Evolutionary conservation across 2,797 vertebrate genomes (phyloP).

Genomic region (Oceanodroma leucorhoa): DNA sequence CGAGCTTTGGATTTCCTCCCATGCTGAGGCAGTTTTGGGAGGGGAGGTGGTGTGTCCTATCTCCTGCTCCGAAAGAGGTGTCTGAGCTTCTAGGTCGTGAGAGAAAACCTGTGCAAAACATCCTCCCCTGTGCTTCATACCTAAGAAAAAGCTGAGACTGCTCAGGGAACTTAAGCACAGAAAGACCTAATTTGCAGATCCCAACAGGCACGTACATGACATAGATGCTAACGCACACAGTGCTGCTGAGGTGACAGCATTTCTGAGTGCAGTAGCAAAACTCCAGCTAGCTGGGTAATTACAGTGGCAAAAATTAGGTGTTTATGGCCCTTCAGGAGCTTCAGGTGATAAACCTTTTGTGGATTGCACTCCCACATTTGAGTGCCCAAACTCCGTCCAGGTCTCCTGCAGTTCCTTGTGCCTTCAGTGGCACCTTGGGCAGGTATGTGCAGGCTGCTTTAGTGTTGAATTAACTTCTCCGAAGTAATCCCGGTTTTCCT

Average conservation of each 20-base stretch:
- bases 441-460: background rate
- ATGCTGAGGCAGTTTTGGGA: background rate
- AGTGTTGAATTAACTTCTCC: constrained; percentile 4
- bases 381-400: background rate
- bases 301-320: constrained; percentile 21
- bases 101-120: background rate
- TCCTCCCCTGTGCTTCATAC: background rate
- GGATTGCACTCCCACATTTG: background rate
- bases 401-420: background rate
- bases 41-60: background rate
- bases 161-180: background rate
- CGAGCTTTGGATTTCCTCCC: background rate
- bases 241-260: constrained; percentile 53
- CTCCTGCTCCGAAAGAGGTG: background rate
- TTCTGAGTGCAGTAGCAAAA: constrained; percentile 17
- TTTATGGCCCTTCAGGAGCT: constrained; percentile 44
- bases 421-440: background rate
- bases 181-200: constrained; percentile 56
- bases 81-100: background rate
- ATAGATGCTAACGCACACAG: constrained; percentile 10
- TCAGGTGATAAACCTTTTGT: constrained; percentile 49
- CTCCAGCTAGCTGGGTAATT: constrained; percentile 58
- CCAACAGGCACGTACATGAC: constrained; percentile 13
- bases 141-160: background rate
- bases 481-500: background rate